Conservation (phyloP, 2,888 invertebrate genomes). For the Muschampia plurimacula region DNA sequence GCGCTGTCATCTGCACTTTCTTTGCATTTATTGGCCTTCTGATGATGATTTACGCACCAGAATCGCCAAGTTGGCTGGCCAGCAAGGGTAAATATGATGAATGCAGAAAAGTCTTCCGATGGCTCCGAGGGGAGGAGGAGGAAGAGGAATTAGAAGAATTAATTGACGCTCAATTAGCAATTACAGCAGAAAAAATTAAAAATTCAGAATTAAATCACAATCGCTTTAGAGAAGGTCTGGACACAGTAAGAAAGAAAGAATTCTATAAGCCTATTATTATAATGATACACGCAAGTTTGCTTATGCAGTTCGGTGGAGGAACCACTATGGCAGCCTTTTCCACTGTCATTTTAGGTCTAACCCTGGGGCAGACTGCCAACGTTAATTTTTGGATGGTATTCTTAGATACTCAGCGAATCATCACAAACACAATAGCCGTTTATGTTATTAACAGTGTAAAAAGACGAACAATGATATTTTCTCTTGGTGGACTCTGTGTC, state of each 20-base stretch:
- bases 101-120: conserved; percentile 83
- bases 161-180: conserved; percentile 58
- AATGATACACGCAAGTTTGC: conserved; percentile 85
- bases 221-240: conserved; percentile 41
- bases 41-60: conserved; percentile 75
- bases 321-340: conserved; percentile 88
- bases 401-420: conserved; percentile 86
- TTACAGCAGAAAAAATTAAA: conserved; percentile 49
- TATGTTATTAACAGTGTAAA: conserved; percentile 85
- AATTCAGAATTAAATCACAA: conserved; percentile 25
- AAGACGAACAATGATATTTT: conserved; percentile 85
- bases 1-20: conserved; percentile 76
- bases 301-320: conserved; percentile 88
- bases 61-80: conserved; percentile 88
- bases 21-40: conserved; percentile 76
- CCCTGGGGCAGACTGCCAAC: conserved; percentile 84
- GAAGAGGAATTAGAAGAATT: conserved; percentile 70
- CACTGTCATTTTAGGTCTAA: conserved; percentile 83
- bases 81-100: conserved; percentile 80
- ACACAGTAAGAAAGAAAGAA: conserved; percentile 49
- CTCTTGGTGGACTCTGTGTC: conserved; percentile 85
- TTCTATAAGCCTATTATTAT: conserved; percentile 85
- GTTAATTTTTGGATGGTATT: conserved; percentile 87
- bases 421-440: conserved; percentile 86
- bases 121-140: conserved; percentile 82